A percentile compares a stretch with the other conserved stretches of the same genome.
These are phyloP conservation scores for Sandelia bainsii DNA, from an alignment of 2,797 vertebrate species.

Conservation along the genomic window DNA sequence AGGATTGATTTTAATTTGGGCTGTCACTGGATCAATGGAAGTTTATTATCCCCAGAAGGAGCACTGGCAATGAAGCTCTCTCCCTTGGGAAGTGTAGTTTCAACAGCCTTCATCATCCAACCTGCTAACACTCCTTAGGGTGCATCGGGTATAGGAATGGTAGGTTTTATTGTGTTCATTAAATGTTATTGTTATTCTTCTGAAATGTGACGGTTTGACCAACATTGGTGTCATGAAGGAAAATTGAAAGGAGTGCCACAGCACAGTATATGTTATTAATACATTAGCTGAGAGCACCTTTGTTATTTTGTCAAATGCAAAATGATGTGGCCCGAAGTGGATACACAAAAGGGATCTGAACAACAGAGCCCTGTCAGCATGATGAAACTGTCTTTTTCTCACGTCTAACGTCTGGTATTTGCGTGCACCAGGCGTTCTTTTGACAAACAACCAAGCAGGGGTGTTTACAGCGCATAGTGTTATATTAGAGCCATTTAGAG, in stretches of 20 bases:
- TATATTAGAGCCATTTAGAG: slow-evolving; percentile 66
- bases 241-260: slow-evolving; percentile 50
- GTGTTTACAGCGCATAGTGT: slow-evolving; percentile 50
- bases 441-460: slow-evolving; percentile 63
- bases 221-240: slow-evolving; percentile 28
- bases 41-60: slow-evolving; percentile 82
- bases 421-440: slow-evolving; percentile 31
- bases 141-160: slow-evolving; percentile 68
- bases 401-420: slow-evolving; percentile 57
- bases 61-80: slow-evolving; percentile 72
- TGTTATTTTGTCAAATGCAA: slow-evolving; percentile 47
- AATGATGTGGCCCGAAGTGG: slow-evolving; percentile 43
- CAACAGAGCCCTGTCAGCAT: slow-evolving; percentile 40
- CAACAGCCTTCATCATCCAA: slow-evolving; percentile 71
- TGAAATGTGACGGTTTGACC: slow-evolving; percentile 57
- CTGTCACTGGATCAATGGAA: slow-evolving; percentile 82
- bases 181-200: slow-evolving; percentile 71
- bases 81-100: slow-evolving; percentile 79
- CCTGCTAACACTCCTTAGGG: slow-evolving; percentile 61
- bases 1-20: slow-evolving; percentile 83
- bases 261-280: slow-evolving; percentile 31
- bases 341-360: slow-evolving; percentile 46
- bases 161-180: slow-evolving; percentile 66
- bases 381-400: slow-evolving; percentile 58
- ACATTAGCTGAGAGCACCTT: slow-evolving; percentile 36